These are phyloP conservation scores for Cephonodes hylas DNA, from an alignment of 2,888 invertebrate genomes.

Conservation along the genomic window DNA sequence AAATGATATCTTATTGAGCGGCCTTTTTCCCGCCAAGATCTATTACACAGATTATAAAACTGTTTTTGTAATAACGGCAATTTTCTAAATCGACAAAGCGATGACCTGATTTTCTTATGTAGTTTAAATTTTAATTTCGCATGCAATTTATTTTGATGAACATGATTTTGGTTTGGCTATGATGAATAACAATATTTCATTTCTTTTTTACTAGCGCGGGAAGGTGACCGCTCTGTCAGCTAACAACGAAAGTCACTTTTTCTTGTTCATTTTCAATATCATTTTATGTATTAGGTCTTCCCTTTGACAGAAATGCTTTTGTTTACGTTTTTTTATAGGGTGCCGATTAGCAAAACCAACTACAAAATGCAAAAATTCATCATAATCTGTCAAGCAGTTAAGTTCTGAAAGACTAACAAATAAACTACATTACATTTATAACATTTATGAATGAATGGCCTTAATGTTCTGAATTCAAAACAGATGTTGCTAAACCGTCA, in stretches of 20 bases:
- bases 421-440: no score
- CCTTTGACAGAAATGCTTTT: no score
- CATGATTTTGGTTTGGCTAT: no score
- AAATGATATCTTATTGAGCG: not conserved
- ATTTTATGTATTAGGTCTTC: no score
- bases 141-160: no score
- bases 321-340: no score
- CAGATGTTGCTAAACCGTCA: not conserved
- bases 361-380: no score
- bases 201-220: not conserved
- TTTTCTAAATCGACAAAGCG: not conserved
- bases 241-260: not conserved
- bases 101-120: not conserved
- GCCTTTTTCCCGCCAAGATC: not conserved
- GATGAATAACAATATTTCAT: not conserved
- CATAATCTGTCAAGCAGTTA: no score
- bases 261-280: not conserved
- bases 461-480: conserved; percentile 4
- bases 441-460: not conserved
- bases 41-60: conserved; percentile 2
- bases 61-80: not conserved
- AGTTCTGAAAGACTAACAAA: no score
- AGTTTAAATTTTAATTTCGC: not conserved
- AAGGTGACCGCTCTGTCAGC: no score
- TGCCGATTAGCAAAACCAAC: no score